phyloP scores from a whole-genome alignment of 2,113 vertebrate species.

The Malaclemys terrapin region DNA sequence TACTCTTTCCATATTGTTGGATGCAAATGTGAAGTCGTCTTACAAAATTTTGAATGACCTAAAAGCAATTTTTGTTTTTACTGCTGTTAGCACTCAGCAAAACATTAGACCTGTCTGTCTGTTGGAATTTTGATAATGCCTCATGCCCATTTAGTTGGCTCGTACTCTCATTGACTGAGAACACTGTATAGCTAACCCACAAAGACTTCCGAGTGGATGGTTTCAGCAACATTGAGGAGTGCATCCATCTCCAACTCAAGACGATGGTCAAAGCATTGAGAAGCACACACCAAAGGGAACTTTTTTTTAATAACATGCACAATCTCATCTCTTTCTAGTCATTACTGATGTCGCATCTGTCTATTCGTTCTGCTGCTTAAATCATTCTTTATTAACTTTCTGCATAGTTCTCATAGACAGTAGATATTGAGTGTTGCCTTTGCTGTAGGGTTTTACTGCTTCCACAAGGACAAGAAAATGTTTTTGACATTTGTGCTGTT shows the following conservation, averaged over 20 bases:
- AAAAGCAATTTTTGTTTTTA: not conserved
- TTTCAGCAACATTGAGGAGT: not conserved
- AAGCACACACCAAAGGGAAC: not conserved
- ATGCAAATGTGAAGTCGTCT: not conserved
- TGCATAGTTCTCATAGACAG: not conserved
- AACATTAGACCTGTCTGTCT: not conserved
- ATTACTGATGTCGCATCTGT: not conserved
- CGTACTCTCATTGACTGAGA: not conserved
- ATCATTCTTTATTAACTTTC: not conserved
- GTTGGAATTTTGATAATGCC: not conserved
- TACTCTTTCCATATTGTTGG: not conserved
- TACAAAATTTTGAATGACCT: not conserved
- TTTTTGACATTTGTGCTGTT: not conserved
- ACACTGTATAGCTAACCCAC: not conserved
- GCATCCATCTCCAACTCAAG: not conserved
- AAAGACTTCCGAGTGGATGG: not conserved
- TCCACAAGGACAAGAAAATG: not conserved
- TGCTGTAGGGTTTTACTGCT: not conserved
- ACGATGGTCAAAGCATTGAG: not conserved
- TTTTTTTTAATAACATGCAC: not conserved
- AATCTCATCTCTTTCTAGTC: not conserved
- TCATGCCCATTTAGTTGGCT: not conserved
- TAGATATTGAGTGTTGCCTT: not conserved
- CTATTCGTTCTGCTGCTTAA: not conserved
- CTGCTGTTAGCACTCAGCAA: not conserved